Base-by-base conservation (phyloP, 2,888 invertebrate genomes). In the Tenthredo amoena region DNA sequence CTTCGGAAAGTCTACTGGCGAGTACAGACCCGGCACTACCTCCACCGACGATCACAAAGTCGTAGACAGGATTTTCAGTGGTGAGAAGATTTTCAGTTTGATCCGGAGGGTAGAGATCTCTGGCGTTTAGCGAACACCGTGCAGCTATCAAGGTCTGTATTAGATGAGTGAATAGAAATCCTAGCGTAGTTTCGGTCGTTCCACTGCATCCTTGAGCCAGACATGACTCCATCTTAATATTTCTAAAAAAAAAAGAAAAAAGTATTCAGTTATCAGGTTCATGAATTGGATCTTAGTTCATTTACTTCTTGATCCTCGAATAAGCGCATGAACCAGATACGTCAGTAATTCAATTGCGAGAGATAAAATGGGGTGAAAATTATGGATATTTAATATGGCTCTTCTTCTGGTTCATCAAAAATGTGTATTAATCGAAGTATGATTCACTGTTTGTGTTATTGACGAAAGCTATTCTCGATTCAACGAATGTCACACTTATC, bases 121-220 rank as follows among this genome's bases (percentile, higher is more conserved):
- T 94, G 0, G 94, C 94, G 6, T 94, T 94, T n/a, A 96, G 88
- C 0, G 94, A 94, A 89, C 96, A 96, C 89, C 95, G 96, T 0
- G 96, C 95, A 2, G 94, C 93, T 71, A 96, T 91, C 84, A 97
- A 91, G 0, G 95, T 94, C 87, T 95, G 95, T 85, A 96, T 90
- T 0, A 96, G 92, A 12, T 95, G 94, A 1, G 94, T 91, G 90
- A 97, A 96, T 76, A 96, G 87, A 0, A 94, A 93, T 0, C 94
- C 94, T 0, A 94, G 92, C 0, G 93, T 91, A 2, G 94, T 94
- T 87, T 84, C 74, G 0, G 89, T 84, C 34, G 89, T 88, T 31
- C 88, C 86, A 1, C 86, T 84, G 79, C 90, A 90, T 18, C 81
- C 87, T 43, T 89, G 84, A 15, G 86, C 43, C 31, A 90, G 34